Evolutionary conservation across 1,140 invertebrate species (phyloP).

Genomic region (Saccostrea echinata): DNA sequence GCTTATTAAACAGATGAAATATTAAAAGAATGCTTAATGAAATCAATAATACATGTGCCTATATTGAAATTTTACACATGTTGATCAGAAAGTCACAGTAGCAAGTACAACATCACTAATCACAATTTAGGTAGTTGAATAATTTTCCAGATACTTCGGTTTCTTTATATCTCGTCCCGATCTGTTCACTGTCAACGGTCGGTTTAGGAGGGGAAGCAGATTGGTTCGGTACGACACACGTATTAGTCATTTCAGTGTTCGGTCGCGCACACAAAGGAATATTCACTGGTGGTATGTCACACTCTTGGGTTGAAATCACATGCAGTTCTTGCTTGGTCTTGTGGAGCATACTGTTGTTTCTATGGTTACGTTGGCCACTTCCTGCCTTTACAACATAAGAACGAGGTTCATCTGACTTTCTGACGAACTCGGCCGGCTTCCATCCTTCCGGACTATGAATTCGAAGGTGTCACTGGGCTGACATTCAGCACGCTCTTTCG

Average conservation of each 20-base stretch:
- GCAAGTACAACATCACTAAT: background rate
- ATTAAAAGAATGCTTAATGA: too few relatives aligned
- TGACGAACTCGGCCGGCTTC: constrained; percentile 43
- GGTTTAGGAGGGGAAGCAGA: too few relatives aligned
- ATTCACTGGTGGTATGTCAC: too few relatives aligned
- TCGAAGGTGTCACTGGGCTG: background rate
- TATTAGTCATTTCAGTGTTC: too few relatives aligned
- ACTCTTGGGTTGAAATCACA: background rate
- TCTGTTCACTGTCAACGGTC: too few relatives aligned
- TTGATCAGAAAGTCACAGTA: background rate
- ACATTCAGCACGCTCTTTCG: background rate
- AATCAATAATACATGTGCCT: too few relatives aligned
- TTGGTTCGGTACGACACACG: too few relatives aligned
- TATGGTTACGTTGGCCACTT: background rate
- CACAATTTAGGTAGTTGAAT: too few relatives aligned
- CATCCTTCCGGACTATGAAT: constrained; percentile 37
- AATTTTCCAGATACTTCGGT: too few relatives aligned
- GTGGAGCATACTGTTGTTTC: constrained; percentile 7
- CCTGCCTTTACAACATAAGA: constrained; percentile 41
- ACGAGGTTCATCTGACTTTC: background rate
- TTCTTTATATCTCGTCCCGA: too few relatives aligned
- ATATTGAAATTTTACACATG: too few relatives aligned
- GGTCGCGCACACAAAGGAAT: background rate
- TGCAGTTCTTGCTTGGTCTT: constrained; percentile 34
- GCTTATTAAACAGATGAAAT: too few relatives aligned